A percentile compares a stretch with the other conserved stretches of the same genome.
phyloP scores from a whole-genome alignment of 1,140 invertebrate species.

The Lucilia sericata region DNA sequence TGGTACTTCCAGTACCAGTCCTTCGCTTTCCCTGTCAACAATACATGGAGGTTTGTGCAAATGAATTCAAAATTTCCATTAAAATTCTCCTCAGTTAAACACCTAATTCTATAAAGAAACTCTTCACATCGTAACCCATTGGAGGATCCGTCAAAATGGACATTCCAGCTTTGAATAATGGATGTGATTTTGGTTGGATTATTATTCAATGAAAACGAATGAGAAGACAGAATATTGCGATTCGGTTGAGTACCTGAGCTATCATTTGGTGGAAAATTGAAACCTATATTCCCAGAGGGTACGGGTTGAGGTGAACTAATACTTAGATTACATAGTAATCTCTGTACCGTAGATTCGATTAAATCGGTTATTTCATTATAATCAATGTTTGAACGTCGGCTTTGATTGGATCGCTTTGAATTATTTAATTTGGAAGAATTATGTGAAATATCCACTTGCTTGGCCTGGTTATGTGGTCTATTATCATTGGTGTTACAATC shows the following conservation, averaged over 20 bases:
- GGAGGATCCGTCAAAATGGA: not conserved
- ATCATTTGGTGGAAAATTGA: not conserved
- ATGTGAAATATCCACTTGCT: too few relatives aligned
- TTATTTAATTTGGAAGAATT: too few relatives aligned
- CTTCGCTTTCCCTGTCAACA: not conserved
- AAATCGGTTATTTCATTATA: not conserved
- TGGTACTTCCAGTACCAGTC: conserved; percentile 30
- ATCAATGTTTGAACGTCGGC: not conserved
- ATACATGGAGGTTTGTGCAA: not conserved
- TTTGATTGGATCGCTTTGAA: too few relatives aligned
- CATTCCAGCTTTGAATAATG: too few relatives aligned
- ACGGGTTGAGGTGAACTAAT: not conserved
- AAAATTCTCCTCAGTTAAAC: not conserved
- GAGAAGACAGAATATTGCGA: not conserved
- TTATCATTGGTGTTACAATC: too few relatives aligned
- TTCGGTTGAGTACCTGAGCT: not conserved
- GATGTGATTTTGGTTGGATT: too few relatives aligned
- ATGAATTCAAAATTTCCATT: not conserved
- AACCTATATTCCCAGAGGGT: not conserved
- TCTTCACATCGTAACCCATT: not conserved
- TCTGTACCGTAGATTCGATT: not conserved
- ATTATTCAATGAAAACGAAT: too few relatives aligned
- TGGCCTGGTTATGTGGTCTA: too few relatives aligned
- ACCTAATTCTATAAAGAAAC: conserved; percentile 30
- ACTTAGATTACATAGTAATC: conserved; percentile 15